phyloP scores from a whole-genome alignment of 2,113 vertebrate species.

The Sitta europaea region DNA sequence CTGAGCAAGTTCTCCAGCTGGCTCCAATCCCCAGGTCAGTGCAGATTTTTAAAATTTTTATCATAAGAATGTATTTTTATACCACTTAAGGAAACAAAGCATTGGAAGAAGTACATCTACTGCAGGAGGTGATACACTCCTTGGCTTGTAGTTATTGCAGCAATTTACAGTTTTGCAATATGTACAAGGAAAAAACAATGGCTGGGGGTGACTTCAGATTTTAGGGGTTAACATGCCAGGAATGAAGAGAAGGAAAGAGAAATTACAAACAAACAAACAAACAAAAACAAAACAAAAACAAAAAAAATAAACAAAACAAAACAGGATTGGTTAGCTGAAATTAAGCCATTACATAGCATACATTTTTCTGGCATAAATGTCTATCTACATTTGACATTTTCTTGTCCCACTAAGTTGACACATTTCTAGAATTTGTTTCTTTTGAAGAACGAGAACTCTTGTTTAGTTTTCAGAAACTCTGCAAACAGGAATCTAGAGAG shows the following conservation, averaged over 20 bases:
- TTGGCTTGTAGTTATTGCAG: background rate
- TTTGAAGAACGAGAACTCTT: background rate
- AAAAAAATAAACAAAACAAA: background rate
- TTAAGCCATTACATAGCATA: background rate
- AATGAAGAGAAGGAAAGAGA: background rate
- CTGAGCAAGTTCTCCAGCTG: background rate
- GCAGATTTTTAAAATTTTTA: background rate
- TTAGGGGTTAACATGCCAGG: background rate
- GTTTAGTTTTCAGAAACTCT: background rate
- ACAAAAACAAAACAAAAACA: no score
- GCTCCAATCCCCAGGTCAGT: fast-evolving
- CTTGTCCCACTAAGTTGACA: background rate
- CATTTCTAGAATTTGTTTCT: background rate
- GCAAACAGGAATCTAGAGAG: background rate
- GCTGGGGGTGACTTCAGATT: background rate
- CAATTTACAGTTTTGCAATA: background rate
- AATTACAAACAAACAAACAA: background rate
- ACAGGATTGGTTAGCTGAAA: background rate
- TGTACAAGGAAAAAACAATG: background rate
- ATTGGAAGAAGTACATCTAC: background rate
- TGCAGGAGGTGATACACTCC: background rate
- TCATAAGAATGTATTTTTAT: background rate
- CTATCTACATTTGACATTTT: background rate
- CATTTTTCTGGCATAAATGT: background rate
- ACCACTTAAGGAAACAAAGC: background rate